Conservation (phyloP, 2,797 vertebrate species). For the Oreonectes daqikongensis region DNA sequence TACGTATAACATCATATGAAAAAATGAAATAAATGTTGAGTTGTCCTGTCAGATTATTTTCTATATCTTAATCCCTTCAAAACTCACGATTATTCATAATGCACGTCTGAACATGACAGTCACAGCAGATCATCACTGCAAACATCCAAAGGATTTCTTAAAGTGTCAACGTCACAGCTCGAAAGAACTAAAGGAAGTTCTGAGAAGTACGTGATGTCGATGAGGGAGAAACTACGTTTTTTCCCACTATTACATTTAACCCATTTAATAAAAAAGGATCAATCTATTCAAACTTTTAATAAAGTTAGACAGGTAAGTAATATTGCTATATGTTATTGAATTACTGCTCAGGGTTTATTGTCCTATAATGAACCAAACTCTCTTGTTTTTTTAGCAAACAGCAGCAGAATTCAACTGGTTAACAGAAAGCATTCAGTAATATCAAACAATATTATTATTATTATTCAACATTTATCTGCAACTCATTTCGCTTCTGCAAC, state of each 20-base stretch:
- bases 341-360: background rate
- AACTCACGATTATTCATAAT: no score
- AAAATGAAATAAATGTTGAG: no score
- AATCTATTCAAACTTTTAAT: background rate
- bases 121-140: background rate
- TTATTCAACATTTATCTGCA: no score
- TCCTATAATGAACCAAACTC: background rate
- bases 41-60: no score
- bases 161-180: constrained; percentile 78
- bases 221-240: constrained; percentile 88
- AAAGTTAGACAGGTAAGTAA: background rate
- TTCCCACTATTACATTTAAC: no score
- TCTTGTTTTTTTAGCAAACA: background rate
- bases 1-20: no score
- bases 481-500: no score
- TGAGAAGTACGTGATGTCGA: constrained; percentile 73
- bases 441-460: no score
- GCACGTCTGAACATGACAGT: background rate
- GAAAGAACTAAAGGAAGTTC: constrained; percentile 76
- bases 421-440: background rate
- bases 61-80: background rate
- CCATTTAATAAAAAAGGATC: background rate
- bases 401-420: constrained; percentile 52
- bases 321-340: constrained; percentile 1
- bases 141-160: constrained; percentile 14